These are phyloP conservation scores for Penaeus monodon DNA, from an alignment of 2,888 invertebrate species.

Conservation along the genomic window DNA sequence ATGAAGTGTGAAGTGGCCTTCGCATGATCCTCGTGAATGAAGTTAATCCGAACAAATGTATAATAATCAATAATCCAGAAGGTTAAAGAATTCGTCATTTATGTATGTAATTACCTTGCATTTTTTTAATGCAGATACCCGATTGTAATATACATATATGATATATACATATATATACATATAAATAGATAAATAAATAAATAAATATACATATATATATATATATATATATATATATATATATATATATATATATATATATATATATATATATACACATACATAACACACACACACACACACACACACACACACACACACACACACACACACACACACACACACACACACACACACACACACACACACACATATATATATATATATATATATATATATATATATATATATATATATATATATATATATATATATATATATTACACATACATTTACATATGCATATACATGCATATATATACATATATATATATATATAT, in stretches of 20 bases:
- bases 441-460: not conserved
- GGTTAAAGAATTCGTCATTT: too few species aligned
- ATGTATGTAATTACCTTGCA: too few species aligned
- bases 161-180: too few species aligned
- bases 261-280: not conserved
- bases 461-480: not conserved
- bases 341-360: not conserved
- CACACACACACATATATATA: not conserved
- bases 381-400: not conserved
- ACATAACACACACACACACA: not conserved
- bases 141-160: too few species aligned
- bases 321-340: too few species aligned
- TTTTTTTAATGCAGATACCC: too few species aligned
- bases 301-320: too few species aligned
- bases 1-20: too few species aligned
- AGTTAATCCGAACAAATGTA: too few species aligned
- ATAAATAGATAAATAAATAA: not conserved
- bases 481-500: too few species aligned
- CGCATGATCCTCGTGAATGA: too few species aligned
- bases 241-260: not conserved
- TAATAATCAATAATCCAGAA: too few species aligned
- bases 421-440: slow-evolving; percentile 9
- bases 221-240: slow-evolving; percentile 2
- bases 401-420: slow-evolving; percentile 7
- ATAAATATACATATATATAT: not conserved